These are phyloP conservation scores for Pyrrhura leucotis DNA, from an alignment of 2,797 vertebrate species.

Conservation along the genomic window DNA sequence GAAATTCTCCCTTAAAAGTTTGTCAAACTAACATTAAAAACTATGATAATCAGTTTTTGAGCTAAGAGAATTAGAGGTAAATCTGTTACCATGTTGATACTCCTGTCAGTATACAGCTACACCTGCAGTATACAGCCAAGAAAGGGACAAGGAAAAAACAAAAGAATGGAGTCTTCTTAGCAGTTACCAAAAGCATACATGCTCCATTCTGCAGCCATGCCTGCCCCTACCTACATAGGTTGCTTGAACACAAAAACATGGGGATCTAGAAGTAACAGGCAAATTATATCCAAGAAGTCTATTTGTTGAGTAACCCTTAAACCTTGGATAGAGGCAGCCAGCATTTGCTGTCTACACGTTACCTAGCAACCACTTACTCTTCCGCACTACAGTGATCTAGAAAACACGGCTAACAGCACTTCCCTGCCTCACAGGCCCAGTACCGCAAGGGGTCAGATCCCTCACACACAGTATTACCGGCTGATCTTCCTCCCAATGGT, in stretches of 20 bases:
- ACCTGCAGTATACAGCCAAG: background rate
- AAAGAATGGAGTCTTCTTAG: fast-evolving
- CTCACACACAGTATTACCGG: fast-evolving
- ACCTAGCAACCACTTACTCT: background rate
- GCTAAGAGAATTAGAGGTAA: background rate
- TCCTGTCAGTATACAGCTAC: background rate
- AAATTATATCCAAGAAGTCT: background rate
- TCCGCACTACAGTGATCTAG: fast-evolving
- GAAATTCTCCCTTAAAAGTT: background rate
- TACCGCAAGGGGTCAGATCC: fast-evolving
- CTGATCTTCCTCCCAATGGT: background rate
- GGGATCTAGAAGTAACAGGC: fast-evolving
- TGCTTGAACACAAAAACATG: fast-evolving
- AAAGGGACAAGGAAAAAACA: background rate
- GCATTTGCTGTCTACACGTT: fast-evolving
- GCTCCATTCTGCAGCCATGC: background rate
- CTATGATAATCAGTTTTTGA: background rate
- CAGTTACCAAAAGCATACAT: fast-evolving
- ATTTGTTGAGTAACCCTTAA: background rate
- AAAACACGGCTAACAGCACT: background rate
- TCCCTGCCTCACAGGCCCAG: background rate
- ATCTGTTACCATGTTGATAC: background rate
- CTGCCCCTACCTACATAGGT: background rate
- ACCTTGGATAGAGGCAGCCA: background rate
- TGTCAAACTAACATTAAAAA: background rate